Percentiles rank a stretch among this genome's conserved stretches.
phyloP scores from a whole-genome alignment of 2,113 vertebrate species.

The Leucopternis melanops region DNA sequence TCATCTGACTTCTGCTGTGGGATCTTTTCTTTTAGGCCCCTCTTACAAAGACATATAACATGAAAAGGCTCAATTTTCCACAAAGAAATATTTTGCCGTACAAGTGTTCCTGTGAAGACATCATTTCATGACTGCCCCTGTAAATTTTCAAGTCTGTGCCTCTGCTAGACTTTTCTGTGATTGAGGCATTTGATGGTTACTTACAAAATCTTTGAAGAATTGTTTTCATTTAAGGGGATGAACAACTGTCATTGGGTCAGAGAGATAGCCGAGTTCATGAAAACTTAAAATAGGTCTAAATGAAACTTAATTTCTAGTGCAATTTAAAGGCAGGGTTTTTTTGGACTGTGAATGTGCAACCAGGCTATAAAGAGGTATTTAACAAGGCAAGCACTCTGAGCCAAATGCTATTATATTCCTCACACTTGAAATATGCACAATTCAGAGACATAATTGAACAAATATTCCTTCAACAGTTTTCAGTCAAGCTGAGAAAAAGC shows the following conservation, averaged over 20 bases:
- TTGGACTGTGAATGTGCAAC: too few species aligned
- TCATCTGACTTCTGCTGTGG: conserved; percentile 38
- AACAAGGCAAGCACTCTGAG: background rate
- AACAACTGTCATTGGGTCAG: too few species aligned
- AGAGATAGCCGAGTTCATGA: too few species aligned
- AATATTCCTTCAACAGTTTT: background rate
- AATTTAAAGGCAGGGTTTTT: too few species aligned
- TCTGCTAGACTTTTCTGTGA: too few species aligned
- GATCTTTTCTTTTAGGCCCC: conserved; percentile 23
- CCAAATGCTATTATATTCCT: background rate
- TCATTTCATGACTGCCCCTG: conserved; percentile 43
- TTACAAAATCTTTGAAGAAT: too few species aligned
- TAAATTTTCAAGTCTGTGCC: too few species aligned
- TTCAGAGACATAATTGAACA: background rate
- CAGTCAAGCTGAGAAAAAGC: background rate
- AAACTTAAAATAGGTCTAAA: too few species aligned
- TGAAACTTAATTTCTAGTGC: too few species aligned
- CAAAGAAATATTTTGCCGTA: conserved; percentile 46
- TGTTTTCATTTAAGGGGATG: too few species aligned
- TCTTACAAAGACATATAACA: conserved; percentile 20
- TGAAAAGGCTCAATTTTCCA: conserved; percentile 54
- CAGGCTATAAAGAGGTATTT: too few species aligned
- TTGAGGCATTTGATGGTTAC: too few species aligned
- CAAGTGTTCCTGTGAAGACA: conserved; percentile 42
- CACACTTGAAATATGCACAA: background rate